These are phyloP conservation scores for Pterostichus madidus DNA, from an alignment of 2,888 invertebrate genomes.

Conservation along the genomic window DNA sequence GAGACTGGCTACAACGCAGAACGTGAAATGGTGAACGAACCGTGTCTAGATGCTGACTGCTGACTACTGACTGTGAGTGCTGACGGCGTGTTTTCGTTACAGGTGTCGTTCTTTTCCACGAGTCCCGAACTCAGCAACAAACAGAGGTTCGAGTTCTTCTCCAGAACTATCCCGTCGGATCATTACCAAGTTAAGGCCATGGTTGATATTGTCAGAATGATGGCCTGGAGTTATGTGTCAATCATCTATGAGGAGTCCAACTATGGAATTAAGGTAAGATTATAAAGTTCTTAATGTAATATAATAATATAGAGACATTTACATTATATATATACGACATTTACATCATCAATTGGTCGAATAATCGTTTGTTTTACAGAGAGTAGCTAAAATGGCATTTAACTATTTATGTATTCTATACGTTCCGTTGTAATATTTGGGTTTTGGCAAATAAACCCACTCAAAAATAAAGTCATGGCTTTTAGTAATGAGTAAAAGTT, in stretches of 20 bases:
- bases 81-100: slow-evolving; percentile 72
- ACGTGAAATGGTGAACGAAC: background rate
- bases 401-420: too few relatives aligned
- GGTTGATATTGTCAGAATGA: slow-evolving; percentile 92
- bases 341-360: too few relatives aligned
- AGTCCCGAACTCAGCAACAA: slow-evolving; percentile 96
- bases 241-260: slow-evolving; percentile 98
- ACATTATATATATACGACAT: too few relatives aligned
- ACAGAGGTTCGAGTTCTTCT: slow-evolving; percentile 96
- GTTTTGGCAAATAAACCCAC: too few relatives aligned
- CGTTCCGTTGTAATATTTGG: too few relatives aligned
- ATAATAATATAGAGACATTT: too few relatives aligned
- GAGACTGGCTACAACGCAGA: background rate
- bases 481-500: too few relatives aligned
- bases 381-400: too few relatives aligned
- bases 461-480: too few relatives aligned
- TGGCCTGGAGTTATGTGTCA: slow-evolving; percentile 96
- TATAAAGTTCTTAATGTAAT: background rate
- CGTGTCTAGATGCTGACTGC: background rate
- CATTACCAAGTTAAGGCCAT: slow-evolving; percentile 96
- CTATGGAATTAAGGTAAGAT: slow-evolving; percentile 93
- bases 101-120: slow-evolving; percentile 98
- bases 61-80: background rate
- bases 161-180: slow-evolving; percentile 96
- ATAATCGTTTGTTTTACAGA: too few relatives aligned